A percentile compares a stretch with the other conserved stretches of the same genome.
These are phyloP conservation scores for Podarcis raffonei DNA, from an alignment of 2,113 vertebrate genomes.

Conservation along the genomic window DNA sequence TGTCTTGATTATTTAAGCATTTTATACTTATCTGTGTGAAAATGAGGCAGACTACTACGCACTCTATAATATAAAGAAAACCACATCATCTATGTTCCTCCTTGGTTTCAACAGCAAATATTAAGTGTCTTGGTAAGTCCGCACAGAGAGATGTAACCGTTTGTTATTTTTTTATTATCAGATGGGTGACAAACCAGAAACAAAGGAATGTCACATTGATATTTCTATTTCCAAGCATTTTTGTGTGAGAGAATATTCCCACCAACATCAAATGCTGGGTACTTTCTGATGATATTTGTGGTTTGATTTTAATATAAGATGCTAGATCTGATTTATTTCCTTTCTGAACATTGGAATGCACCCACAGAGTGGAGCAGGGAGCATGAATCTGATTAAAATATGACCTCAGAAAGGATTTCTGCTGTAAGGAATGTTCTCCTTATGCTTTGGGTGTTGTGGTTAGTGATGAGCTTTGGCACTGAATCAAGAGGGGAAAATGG, in stretches of 20 bases:
- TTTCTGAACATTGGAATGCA: conserved; percentile 11
- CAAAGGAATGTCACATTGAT: not conserved
- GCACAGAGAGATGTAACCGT: not conserved
- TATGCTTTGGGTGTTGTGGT: not conserved
- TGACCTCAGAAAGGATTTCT: not conserved
- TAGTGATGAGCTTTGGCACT: not conserved
- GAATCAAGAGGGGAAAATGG: not conserved
- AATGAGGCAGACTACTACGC: too few relatives aligned
- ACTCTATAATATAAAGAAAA: too few relatives aligned
- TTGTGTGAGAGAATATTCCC: not conserved
- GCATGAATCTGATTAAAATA: not conserved
- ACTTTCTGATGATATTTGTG: not conserved
- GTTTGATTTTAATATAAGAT: conserved; percentile 18
- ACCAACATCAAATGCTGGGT: not conserved
- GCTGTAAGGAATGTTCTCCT: not conserved
- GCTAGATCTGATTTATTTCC: not conserved
- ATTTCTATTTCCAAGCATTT: not conserved
- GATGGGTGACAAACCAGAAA: not conserved
- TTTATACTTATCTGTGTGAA: too few relatives aligned
- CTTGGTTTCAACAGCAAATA: too few relatives aligned
- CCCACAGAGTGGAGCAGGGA: not conserved
- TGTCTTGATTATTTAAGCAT: too few relatives aligned
- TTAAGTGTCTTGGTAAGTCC: too few relatives aligned
- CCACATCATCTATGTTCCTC: too few relatives aligned
- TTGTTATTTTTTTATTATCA: not conserved